Conservation (phyloP, 2,113 vertebrate species). For the Amphilophus citrinellus region DNA sequence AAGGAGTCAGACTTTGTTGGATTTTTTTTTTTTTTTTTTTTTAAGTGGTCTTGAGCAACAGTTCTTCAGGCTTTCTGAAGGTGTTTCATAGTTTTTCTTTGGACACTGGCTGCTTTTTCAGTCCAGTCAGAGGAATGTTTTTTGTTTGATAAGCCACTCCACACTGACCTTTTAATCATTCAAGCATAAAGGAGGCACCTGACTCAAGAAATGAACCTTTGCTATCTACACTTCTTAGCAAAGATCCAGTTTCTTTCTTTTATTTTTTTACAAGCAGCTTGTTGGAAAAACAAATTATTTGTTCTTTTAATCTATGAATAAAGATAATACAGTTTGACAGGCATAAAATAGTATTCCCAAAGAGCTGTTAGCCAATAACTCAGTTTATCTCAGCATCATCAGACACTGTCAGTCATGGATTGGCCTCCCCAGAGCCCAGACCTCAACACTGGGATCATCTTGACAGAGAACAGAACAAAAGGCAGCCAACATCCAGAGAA, state of each 20-base stretch:
- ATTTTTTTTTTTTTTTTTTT: background rate
- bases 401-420: no score
- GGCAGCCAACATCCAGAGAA: background rate
- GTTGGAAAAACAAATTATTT: no score
- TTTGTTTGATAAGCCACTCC: no score
- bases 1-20: background rate
- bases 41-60: background rate
- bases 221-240: no score
- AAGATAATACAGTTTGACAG: no score
- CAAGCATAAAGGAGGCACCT: background rate
- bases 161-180: background rate
- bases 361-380: no score
- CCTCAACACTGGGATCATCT: background rate
- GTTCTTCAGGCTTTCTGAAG: background rate
- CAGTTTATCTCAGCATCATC: no score
- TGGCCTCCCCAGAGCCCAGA: no score
- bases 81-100: background rate
- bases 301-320: no score
- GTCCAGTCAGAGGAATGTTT: background rate
- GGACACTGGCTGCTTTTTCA: background rate
- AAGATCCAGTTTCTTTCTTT: no score
- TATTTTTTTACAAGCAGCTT: no score
- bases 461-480: background rate
- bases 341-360: no score
- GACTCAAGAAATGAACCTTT: background rate